Conservation (phyloP, 2,888 invertebrate genomes). For the Apodemia duryi region DNA sequence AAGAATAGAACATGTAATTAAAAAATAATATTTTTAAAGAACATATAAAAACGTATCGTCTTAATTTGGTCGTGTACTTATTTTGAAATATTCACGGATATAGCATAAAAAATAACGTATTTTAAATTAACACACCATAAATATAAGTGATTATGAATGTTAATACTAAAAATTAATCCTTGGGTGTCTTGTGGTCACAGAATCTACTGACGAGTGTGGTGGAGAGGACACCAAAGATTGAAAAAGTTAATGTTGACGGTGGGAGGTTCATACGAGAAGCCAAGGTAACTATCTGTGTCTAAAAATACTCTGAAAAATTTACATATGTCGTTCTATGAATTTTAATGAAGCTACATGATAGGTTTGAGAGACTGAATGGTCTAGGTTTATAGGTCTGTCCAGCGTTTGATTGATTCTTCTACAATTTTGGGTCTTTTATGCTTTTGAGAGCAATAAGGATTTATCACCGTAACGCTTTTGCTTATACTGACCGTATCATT, state of each 20-base stretch:
- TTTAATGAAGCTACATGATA: slow-evolving; percentile 3
- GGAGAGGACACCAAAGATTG: slow-evolving; percentile 96
- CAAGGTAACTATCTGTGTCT: slow-evolving; percentile 86
- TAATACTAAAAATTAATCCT: slow-evolving; percentile 30
- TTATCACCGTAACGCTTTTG: slow-evolving; percentile 13
- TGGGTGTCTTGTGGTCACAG: slow-evolving; percentile 80
- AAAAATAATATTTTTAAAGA: too few relatives aligned
- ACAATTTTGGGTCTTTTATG: slow-evolving; percentile 1
- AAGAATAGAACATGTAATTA: too few relatives aligned
- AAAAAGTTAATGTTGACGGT: slow-evolving; percentile 96
- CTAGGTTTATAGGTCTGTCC: slow-evolving; percentile 50
- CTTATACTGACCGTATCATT: slow-evolving; percentile 16
- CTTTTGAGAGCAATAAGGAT: slow-evolving; percentile 6
- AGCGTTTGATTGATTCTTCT: slow-evolving; percentile 47
- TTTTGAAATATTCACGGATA: neutral
- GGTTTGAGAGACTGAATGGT: slow-evolving; percentile 53
- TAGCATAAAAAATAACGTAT: neutral
- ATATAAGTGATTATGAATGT: slow-evolving; percentile 4
- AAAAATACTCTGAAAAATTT: slow-evolving; percentile 16
- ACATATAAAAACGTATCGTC: too few relatives aligned
- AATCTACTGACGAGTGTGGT: slow-evolving; percentile 94
- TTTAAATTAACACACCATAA: slow-evolving; percentile 12
- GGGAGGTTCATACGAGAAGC: slow-evolving; percentile 97
- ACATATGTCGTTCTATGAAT: neutral
- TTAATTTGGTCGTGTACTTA: neutral